Evolutionary conservation across 2,113 vertebrate genomes (phyloP), one percentile per base, ranked within the genome.

Genomic region (Corythoichthys haematopterus): DNA sequence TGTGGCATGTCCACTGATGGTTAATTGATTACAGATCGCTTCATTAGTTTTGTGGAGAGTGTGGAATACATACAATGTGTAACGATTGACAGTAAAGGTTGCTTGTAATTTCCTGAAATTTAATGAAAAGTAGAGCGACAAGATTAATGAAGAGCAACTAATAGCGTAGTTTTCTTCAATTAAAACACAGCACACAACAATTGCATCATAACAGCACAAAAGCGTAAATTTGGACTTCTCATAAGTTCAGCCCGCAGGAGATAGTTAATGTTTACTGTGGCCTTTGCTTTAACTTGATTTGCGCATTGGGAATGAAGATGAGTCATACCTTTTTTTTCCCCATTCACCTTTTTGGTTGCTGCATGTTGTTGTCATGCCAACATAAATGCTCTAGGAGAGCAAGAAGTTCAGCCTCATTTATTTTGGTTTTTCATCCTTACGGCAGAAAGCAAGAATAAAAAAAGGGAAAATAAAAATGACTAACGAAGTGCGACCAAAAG

Each of bases 341-440:
- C 66, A 28, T 28, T 28, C 47, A 65, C 70, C 73, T 80, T 80
- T 71, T 67, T 72, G 62, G 66, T 60, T 36, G 35, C 46, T 70
- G 47, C 64, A 62, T 61, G 64, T 64, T 72, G 87, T 87, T 85
- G 79, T 78, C 74, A 87, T 85, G 80, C 63, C 82, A 70, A 84
- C 83, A 45, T 20, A 65, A 60, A 87, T 78, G 71, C 65, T 75
- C 70, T 20, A 59, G 66, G 63, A 77, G 69, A 78, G 63, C 69
- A 46, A 66, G n/a, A 65, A 64, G 58, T 48, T 68, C 43, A 60
- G 38, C 48, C 64, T 51, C 36, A 40, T 64, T 56, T 43, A 64
- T 45, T 46, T 64, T 60, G 9, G 37, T 64, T 66, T 43, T 28
- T 57, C 70, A 46, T 64, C 70, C 68, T 83, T 75, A 65, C 46